Base-by-base conservation (phyloP, 1,140 invertebrate species). In the Leptoteleia sp. region DNA sequence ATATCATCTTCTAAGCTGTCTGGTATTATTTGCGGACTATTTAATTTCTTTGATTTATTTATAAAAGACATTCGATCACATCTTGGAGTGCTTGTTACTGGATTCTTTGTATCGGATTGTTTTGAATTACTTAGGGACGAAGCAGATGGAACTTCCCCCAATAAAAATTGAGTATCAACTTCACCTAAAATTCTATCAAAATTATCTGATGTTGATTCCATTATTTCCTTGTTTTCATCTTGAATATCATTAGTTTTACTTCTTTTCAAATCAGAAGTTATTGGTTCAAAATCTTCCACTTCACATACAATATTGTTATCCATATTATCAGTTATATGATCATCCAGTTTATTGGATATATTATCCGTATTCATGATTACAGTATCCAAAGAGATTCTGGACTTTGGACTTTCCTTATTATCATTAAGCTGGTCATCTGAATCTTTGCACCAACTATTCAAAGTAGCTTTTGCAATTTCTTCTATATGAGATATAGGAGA, bases 121-220 rank as follows among this genome's bases (percentile, higher is more conserved):
- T 27, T 64, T 9, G 4, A 16, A 48, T 0, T 3, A 17, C 17
- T 40, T 33, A 22, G 22, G 7, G 12, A 3, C 13, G 55, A 40
- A 27, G 67, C 62, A 9, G n/a, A 1, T 22, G 48, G 50, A 6
- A n/a, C 29, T 9, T n/a, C 9, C 1, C 42, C 57, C 3, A 59
- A 1, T 12, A 65, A 52, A 43, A 57, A 11, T n/a, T 75, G 61
- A 0, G 71, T 59, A 52, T 75, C 61, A n/a, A 77, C 38, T 43
- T 59, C 75, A 0, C 37, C 45, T 38, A 77, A 50, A 4, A 64
- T 33, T 59, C 33, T 62, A 8, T 71, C 65, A 29, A 77, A 71
- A 16, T 71, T 57, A 9, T 77, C 73, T 6, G 15, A 7, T 4
- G 35, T 40, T 0, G 8, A 9, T 1, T 52, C 19, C 29, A 43